These are phyloP conservation scores for Thamnophis elegans DNA, from an alignment of 2,797 vertebrate genomes.

Conservation along the genomic window DNA sequence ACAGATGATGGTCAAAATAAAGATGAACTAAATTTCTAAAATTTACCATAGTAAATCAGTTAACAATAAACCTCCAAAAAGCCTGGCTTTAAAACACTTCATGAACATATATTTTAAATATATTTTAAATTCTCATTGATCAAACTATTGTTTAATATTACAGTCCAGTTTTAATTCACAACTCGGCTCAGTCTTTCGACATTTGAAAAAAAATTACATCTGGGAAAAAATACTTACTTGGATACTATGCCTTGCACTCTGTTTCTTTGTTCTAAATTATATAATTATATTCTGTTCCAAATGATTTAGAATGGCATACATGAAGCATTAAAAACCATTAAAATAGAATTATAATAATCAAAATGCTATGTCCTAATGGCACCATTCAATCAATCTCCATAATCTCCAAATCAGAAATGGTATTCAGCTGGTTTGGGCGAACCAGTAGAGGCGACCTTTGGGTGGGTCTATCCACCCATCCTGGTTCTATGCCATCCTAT, in stretches of 20 bases:
- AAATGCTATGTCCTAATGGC: background rate
- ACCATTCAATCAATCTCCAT: background rate
- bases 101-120: background rate
- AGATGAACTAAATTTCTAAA: background rate
- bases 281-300: background rate
- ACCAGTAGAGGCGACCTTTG: too few species aligned
- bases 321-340: background rate
- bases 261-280: background rate
- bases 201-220: background rate
- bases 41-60: background rate
- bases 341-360: background rate
- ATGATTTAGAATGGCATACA: background rate
- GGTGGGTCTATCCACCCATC: too few species aligned
- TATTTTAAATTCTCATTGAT: background rate
- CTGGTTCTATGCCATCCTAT: too few species aligned
- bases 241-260: background rate
- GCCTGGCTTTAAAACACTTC: background rate
- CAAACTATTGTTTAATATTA: background rate
- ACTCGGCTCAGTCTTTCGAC: background rate
- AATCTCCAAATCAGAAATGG: background rate
- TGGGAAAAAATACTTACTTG: background rate
- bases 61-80: background rate
- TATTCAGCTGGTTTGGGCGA: too few species aligned
- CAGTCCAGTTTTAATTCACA: background rate
- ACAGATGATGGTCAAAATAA: background rate